A percentile compares a stretch with the other conserved stretches of the same genome.
Evolutionary conservation across 2,113 vertebrate species (phyloP).

Genomic region (Sarotherodon lohbergeri): DNA sequence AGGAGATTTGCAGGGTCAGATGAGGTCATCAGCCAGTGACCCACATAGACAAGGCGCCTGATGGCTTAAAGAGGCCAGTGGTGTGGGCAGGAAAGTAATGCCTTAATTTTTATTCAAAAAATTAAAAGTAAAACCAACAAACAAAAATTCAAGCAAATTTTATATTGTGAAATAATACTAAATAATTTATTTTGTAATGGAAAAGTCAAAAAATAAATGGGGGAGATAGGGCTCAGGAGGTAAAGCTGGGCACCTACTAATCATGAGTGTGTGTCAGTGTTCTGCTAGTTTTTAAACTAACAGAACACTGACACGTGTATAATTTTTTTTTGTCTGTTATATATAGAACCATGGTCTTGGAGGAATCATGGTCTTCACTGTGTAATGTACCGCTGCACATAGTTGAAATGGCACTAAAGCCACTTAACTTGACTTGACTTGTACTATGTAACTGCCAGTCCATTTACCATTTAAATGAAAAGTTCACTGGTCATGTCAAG

Average conservation of each 20-base stretch:
- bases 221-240: background rate
- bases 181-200: background rate
- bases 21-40: background rate
- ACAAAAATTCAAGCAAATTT: background rate
- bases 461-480: background rate
- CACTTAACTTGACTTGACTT: background rate
- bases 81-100: background rate
- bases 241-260: background rate
- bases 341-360: background rate
- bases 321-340: background rate
- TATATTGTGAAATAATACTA: background rate
- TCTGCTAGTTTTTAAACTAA: background rate
- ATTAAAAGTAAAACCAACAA: background rate
- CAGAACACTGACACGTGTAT: background rate
- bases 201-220: background rate
- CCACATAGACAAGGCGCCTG: background rate
- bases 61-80: background rate
- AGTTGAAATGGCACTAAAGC: background rate
- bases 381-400: background rate
- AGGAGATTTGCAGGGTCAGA: background rate
- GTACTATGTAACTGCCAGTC: background rate
- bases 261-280: background rate
- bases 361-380: background rate
- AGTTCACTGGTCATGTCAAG: background rate
- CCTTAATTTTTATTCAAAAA: background rate